Evolutionary conservation across 2,797 vertebrate genomes (phyloP).

Genomic region (Meda fulgida): DNA sequence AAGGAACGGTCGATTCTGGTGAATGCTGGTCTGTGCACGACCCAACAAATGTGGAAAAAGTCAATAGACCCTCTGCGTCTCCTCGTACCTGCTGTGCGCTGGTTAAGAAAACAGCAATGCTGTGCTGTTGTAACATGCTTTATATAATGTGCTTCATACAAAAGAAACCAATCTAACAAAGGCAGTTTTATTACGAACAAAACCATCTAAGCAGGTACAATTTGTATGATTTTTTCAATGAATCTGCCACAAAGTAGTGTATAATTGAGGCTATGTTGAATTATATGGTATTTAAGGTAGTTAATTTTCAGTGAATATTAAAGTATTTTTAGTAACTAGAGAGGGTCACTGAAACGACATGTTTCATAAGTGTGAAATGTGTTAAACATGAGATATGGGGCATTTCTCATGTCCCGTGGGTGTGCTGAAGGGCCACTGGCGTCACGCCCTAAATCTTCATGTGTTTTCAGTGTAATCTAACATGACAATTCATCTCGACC

Average conservation of each 20-base stretch:
- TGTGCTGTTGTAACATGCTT: conserved; percentile 4
- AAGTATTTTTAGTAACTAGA: neutral
- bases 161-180: neutral
- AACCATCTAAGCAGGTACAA: neutral
- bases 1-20: conserved; percentile 52
- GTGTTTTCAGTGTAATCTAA: conserved; percentile 26
- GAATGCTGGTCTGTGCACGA: conserved; percentile 46
- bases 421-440: neutral
- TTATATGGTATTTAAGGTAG: neutral
- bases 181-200: neutral
- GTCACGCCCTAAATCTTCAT: conserved; percentile 33
- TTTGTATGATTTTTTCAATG: neutral
- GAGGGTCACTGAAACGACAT: neutral
- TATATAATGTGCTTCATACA: neutral
- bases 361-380: conserved; percentile 21
- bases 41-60: conserved; percentile 53
- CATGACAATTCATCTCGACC: neutral
- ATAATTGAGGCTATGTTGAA: neutral
- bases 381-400: conserved; percentile 29
- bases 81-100: conserved; percentile 28
- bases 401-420: neutral
- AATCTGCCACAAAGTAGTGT: neutral
- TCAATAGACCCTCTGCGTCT: conserved; percentile 19
- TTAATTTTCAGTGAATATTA: neutral
- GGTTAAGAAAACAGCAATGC: conserved; percentile 4